These are phyloP conservation scores for Spialia ferax DNA, from an alignment of 2,888 invertebrate genomes.

Conservation along the genomic window DNA sequence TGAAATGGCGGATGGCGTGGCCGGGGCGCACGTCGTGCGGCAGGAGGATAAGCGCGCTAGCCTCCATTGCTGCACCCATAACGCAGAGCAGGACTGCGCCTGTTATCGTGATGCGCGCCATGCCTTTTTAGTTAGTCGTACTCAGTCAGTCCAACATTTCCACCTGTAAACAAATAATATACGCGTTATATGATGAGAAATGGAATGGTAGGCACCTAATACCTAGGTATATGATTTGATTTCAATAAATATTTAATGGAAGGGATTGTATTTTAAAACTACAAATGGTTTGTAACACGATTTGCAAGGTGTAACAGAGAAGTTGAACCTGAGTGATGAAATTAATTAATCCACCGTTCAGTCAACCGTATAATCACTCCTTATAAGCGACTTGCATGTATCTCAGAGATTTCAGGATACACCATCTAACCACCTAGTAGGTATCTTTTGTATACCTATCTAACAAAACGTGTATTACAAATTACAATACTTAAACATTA, in stretches of 20 bases:
- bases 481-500: too few species aligned
- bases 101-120: conserved; percentile 75
- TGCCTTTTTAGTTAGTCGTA: conserved; percentile 56
- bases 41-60: conserved; percentile 88
- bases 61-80: conserved; percentile 64
- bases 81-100: conserved; percentile 75
- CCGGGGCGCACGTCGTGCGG: conserved; percentile 97
- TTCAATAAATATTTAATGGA: not conserved
- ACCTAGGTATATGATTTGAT: not conserved
- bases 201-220: too few species aligned
- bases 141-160: conserved; percentile 75
- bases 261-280: too few species aligned
- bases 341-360: not conserved
- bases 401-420: too few species aligned
- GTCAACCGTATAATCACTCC: not conserved
- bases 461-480: too few species aligned
- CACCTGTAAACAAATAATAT: conserved; percentile 59
- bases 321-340: not conserved
- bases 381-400: too few species aligned
- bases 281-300: not conserved
- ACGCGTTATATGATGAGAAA: not conserved
- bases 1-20: conserved; percentile 94
- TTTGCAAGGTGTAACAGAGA: not conserved
- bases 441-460: too few species aligned
- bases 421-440: too few species aligned